Evolutionary conservation across 2,888 invertebrate genomes (phyloP).

Genomic region (Neoitamus cyanurus): DNA sequence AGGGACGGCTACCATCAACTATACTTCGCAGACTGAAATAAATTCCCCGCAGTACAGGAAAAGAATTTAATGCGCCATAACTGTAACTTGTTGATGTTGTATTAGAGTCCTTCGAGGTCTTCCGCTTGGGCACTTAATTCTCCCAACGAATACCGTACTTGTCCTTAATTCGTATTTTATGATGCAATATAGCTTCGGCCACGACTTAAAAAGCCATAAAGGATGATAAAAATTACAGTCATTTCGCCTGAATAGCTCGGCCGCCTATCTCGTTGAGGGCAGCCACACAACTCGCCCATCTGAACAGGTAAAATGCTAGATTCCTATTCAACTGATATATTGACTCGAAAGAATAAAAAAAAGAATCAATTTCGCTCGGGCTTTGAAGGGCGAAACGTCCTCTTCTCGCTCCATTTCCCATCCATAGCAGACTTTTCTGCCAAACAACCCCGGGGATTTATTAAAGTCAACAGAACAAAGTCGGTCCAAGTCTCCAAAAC

Average conservation of each 20-base stretch:
- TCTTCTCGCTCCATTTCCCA: neutral
- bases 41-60: neutral
- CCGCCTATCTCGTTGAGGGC: neutral
- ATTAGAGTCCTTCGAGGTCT: neutral
- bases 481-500: neutral
- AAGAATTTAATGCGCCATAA: neutral
- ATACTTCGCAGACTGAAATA: neutral
- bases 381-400: neutral
- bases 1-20: neutral
- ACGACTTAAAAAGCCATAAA: neutral
- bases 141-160: neutral
- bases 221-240: neutral
- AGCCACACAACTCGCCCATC: neutral
- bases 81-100: neutral
- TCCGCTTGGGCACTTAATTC: neutral
- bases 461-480: slow-evolving; percentile 4
- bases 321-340: neutral
- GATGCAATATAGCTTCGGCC: neutral
- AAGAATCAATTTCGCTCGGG: neutral
- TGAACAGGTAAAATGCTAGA: neutral
- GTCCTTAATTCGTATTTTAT: neutral
- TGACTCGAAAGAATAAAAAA: neutral
- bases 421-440: neutral
- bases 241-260: neutral
- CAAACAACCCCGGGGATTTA: neutral